A percentile compares a stretch with the other conserved stretches of the same genome.
These are phyloP conservation scores for Cecidostiba fungosa DNA, from an alignment of 2,888 invertebrate species.

Conservation along the genomic window DNA sequence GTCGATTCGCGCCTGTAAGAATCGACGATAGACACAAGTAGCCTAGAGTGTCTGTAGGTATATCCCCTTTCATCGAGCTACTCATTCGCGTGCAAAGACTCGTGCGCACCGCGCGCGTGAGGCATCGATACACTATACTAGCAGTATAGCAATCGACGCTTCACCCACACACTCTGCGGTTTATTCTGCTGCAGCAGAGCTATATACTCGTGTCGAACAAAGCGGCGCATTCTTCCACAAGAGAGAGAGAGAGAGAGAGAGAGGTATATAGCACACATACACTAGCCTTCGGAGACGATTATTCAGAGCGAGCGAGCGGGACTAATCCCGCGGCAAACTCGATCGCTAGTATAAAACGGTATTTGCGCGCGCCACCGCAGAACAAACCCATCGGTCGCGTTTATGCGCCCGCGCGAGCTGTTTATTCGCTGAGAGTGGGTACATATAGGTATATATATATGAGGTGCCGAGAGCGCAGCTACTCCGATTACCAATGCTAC, in stretches of 20 bases:
- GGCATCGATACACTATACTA: too few species aligned
- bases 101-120: too few species aligned
- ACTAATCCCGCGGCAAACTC: background rate
- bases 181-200: too few species aligned
- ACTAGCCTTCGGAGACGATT: background rate
- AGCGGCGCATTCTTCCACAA: too few species aligned
- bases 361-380: background rate
- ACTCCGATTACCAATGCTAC: background rate
- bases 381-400: background rate
- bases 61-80: background rate
- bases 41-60: too few species aligned
- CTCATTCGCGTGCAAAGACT: too few species aligned
- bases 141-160: too few species aligned
- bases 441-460: background rate
- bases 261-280: too few species aligned
- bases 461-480: background rate
- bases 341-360: background rate
- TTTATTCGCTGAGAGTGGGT: background rate
- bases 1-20: background rate
- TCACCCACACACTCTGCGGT: too few species aligned
- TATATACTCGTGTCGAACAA: too few species aligned
- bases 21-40: background rate
- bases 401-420: background rate
- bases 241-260: too few species aligned
- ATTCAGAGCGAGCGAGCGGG: background rate